A percentile compares a stretch with the other conserved stretches of the same genome.
Evolutionary conservation across 1,140 invertebrate species (phyloP).

Genomic region (Lutraria rhynchaena): DNA sequence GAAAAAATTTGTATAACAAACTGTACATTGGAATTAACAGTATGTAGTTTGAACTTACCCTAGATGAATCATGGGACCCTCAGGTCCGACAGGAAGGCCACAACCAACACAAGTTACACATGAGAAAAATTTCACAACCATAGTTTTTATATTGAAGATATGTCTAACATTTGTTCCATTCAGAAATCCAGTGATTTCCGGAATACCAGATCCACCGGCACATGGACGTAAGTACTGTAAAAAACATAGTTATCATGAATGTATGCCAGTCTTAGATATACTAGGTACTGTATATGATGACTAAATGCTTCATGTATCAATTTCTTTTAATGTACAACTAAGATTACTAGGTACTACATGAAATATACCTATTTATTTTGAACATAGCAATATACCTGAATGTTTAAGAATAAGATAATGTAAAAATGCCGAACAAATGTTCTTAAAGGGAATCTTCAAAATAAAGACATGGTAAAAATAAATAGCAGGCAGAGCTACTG

Average conservation of each 20-base stretch:
- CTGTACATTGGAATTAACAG: too few species aligned
- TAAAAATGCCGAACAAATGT: too few species aligned
- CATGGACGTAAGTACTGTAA: constrained; percentile 80
- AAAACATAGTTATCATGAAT: constrained; percentile 11
- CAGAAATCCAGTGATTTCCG: constrained; percentile 82
- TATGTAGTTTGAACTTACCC: constrained; percentile 74
- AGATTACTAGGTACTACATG: too few species aligned
- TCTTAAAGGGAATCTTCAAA: too few species aligned
- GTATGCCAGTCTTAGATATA: neutral
- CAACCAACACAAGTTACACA: constrained; percentile 81
- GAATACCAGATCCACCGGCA: constrained; percentile 82
- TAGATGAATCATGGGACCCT: constrained; percentile 83
- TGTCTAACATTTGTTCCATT: constrained; percentile 82
- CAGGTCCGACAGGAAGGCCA: constrained; percentile 83
- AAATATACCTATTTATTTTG: too few species aligned
- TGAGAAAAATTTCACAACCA: constrained; percentile 82
- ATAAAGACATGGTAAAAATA: too few species aligned
- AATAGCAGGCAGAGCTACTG: too few species aligned
- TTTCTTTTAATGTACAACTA: neutral
- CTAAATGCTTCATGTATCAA: neutral
- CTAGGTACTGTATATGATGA: neutral
- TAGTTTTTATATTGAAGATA: constrained; percentile 82
- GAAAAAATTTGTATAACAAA: too few species aligned
- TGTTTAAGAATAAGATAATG: too few species aligned
- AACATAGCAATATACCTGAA: too few species aligned